These are phyloP conservation scores for Charanyca ferruginea DNA, from an alignment of 2,888 invertebrate species.

Conservation along the genomic window DNA sequence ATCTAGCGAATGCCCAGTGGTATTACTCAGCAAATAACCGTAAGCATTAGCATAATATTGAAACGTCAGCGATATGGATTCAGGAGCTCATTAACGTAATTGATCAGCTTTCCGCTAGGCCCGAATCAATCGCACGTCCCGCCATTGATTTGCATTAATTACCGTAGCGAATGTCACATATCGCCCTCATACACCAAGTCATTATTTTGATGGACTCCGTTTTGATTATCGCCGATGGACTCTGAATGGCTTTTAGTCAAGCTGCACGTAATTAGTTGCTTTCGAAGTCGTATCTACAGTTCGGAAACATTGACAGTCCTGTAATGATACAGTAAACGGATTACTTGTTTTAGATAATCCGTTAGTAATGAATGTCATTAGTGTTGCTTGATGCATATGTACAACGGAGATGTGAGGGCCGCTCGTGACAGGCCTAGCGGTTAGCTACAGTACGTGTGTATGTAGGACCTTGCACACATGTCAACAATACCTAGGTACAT, in stretches of 20 bases:
- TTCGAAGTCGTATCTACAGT: slow-evolving; percentile 33
- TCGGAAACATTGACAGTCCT: slow-evolving; percentile 30
- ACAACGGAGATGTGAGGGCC: slow-evolving; percentile 31
- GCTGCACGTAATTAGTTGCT: slow-evolving; percentile 42
- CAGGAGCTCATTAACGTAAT: slow-evolving; percentile 89
- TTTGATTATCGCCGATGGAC: slow-evolving; percentile 60
- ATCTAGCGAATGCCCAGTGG: slow-evolving; percentile 64
- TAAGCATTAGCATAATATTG: slow-evolving; percentile 86
- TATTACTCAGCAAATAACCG: slow-evolving; percentile 79
- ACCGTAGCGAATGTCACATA: slow-evolving; percentile 86
- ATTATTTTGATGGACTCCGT: slow-evolving; percentile 84
- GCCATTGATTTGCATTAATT: slow-evolving; percentile 90
- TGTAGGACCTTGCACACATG: slow-evolving; percentile 39
- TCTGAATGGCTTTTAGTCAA: slow-evolving; percentile 56
- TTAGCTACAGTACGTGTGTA: slow-evolving; percentile 19
- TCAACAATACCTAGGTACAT: slow-evolving; percentile 42
- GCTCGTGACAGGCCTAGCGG: slow-evolving; percentile 3
- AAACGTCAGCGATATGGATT: slow-evolving; percentile 87
- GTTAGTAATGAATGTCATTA: slow-evolving; percentile 62
- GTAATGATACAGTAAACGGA: slow-evolving; percentile 51
- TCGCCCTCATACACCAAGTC: slow-evolving; percentile 80
- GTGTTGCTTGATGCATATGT: slow-evolving; percentile 46
- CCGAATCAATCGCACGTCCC: slow-evolving; percentile 86
- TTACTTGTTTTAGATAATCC: slow-evolving; percentile 51
- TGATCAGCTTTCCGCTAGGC: slow-evolving; percentile 88